Evolutionary conservation across 2,113 vertebrate genomes (phyloP), one percentile per base, ranked within the genome.

Genomic region (Atherinomorus stipes): DNA sequence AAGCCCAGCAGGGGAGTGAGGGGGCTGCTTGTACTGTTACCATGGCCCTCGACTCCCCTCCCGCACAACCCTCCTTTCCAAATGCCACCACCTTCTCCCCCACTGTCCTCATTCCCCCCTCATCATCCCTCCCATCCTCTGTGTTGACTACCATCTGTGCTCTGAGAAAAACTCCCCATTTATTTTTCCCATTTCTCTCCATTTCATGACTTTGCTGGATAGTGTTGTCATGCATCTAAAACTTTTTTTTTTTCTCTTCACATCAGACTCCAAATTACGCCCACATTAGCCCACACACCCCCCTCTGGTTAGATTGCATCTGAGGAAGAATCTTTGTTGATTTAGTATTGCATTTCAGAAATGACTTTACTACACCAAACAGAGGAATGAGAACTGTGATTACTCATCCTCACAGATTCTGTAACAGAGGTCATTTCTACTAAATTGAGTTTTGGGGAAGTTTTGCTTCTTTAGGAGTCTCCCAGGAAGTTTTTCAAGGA

Each of bases 71-170:
- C 53, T 38, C 23, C 62, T 34, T 12, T 54, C 31, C 22, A 83
- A 80, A 88, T 71, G 76, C 70, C 72, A 73, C 76, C 81, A 64
- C 42, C 69, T 31, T 56, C 71, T 71, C 56, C 58, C 65, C 62
- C 44, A 64, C 61, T 26, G 16, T 63, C 64, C 49, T 49, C 76
- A 40, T 23, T 11, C 23, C 78, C 70, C 26, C 73, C 73, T 76
- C 53, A 31, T 75, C 70, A 31, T 68, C 78, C 1, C 45, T 74
- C 83, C 86, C 78, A 83, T 81, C 83, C 80, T 73, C 63, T 16
- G 76, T 88, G 85, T 78, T 34, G 22, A 23, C 19, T 42, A 78
- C 91, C 91, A 92, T 92, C 90, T 93, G 91, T 83, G 89, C 78
- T 78, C 71, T 1, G 51, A 87, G 58, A 88, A 76, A 86, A 3